A percentile compares a stretch with the other conserved stretches of the same genome.
Evolutionary conservation across 2,888 invertebrate species (phyloP).

Genomic region (Cheiracanthium punctorium): DNA sequence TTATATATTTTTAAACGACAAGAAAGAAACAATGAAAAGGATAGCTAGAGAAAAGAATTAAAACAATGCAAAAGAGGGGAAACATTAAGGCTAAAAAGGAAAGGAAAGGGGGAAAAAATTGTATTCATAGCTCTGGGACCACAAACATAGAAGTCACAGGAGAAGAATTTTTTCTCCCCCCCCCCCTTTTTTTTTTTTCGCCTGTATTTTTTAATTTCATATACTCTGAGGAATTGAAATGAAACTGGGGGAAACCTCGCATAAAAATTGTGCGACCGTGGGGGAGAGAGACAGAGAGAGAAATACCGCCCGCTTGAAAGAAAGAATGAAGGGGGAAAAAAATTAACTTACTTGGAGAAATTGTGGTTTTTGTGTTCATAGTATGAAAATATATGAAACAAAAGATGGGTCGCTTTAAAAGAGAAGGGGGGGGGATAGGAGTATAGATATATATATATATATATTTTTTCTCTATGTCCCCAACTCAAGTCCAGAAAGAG

Average conservation of each 20-base stretch:
- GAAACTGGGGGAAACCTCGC: slow-evolving; percentile 26
- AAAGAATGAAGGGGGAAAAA: slow-evolving; percentile 30
- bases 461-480: too few relatives aligned
- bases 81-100: slow-evolving; percentile 24
- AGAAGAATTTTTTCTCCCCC: background rate
- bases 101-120: background rate
- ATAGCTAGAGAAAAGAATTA: slow-evolving; percentile 50
- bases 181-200: slow-evolving; percentile 24
- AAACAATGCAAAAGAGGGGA: slow-evolving; percentile 44
- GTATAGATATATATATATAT: too few relatives aligned
- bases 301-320: background rate
- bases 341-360: slow-evolving; percentile 40
- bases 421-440: background rate
- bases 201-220: slow-evolving; percentile 34
- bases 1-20: slow-evolving; percentile 50
- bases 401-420: slow-evolving; percentile 36
- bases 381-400: slow-evolving; percentile 57
- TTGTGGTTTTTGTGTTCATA: slow-evolving; percentile 57
- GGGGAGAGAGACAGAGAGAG: background rate
- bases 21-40: slow-evolving; percentile 43
- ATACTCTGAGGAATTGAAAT: slow-evolving; percentile 44
- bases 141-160: slow-evolving; percentile 6
- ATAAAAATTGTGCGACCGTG: slow-evolving; percentile 14
- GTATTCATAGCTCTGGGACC: slow-evolving; percentile 19
- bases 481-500: background rate